Conservation (phyloP, 2,888 invertebrate genomes). For the Brachynemurus nebulosus region DNA sequence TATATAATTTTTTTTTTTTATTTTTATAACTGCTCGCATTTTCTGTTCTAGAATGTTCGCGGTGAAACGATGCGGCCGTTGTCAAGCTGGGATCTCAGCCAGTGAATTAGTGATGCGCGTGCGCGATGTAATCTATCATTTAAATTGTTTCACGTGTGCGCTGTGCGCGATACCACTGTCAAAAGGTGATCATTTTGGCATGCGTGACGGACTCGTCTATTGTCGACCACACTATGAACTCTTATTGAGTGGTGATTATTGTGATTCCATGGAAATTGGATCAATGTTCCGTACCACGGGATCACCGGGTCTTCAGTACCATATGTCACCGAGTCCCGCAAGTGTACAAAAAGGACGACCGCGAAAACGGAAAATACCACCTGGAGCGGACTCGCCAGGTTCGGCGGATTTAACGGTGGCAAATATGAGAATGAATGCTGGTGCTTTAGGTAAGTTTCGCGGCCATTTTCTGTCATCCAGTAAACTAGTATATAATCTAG, state of each 20-base stretch:
- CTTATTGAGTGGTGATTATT: constrained; percentile 37
- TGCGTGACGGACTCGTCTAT: constrained; percentile 67
- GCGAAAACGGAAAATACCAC: constrained; percentile 55
- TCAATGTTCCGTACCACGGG: constrained; percentile 12
- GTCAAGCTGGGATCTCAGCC: constrained; percentile 70
- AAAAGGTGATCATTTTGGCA: constrained; percentile 84
- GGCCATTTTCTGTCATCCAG: background rate
- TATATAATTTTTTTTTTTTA: too few species aligned
- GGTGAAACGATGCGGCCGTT: constrained; percentile 72
- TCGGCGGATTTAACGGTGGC: constrained; percentile 45
- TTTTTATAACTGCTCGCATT: too few species aligned
- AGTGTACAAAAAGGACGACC: constrained; percentile 65
- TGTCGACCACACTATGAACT: constrained; percentile 60
- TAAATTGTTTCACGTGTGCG: constrained; percentile 79
- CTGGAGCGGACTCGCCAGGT: constrained; percentile 35
- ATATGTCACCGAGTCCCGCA: constrained; percentile 34
- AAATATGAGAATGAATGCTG: constrained; percentile 51
- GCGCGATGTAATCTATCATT: constrained; percentile 73
- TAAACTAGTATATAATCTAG: too few species aligned
- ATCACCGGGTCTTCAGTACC: constrained; percentile 4
- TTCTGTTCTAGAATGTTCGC: constrained; percentile 85
- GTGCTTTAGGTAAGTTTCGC: constrained; percentile 46
- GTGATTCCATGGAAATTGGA: constrained; percentile 44
- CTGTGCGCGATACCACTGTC: constrained; percentile 69
- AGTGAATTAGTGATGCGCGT: constrained; percentile 87